These are phyloP conservation scores for Artibeus jamaicensis DNA, from an alignment of 2,797 vertebrate species.

Conservation along the genomic window DNA sequence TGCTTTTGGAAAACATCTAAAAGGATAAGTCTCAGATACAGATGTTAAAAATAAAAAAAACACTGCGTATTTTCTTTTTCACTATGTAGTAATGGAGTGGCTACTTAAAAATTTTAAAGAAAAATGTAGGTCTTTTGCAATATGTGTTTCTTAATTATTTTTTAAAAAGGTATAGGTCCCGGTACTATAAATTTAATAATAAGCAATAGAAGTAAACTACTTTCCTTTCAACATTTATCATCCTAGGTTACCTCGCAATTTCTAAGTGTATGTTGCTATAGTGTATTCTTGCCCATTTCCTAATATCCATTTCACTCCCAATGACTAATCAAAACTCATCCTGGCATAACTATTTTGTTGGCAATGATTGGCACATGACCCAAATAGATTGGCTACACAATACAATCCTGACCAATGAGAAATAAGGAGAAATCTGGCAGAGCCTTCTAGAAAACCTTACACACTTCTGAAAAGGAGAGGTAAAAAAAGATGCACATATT, in stretches of 20 bases:
- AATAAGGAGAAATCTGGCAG: neutral
- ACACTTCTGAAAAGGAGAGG: neutral
- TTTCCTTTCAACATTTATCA: neutral
- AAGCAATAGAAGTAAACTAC: neutral
- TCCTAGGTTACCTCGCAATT: neutral
- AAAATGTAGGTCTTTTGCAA: neutral
- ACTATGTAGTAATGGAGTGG: neutral
- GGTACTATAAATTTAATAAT: neutral
- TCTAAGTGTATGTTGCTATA: neutral
- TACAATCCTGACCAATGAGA: neutral
- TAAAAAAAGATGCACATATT: neutral
- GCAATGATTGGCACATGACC: neutral
- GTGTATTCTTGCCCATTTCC: neutral
- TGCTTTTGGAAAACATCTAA: neutral
- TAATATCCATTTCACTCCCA: neutral
- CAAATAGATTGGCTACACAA: neutral
- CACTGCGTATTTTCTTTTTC: neutral
- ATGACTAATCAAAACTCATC: neutral
- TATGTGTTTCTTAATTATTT: neutral
- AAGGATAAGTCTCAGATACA: neutral
- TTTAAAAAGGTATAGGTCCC: neutral
- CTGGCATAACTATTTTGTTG: neutral
- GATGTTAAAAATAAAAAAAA: neutral
- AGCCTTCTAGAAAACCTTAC: neutral
- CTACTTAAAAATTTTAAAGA: neutral